A percentile compares a stretch with the other conserved stretches of the same genome.
Evolutionary conservation across 1,140 invertebrate species (phyloP).

Genomic region (Hestina assimilis): DNA sequence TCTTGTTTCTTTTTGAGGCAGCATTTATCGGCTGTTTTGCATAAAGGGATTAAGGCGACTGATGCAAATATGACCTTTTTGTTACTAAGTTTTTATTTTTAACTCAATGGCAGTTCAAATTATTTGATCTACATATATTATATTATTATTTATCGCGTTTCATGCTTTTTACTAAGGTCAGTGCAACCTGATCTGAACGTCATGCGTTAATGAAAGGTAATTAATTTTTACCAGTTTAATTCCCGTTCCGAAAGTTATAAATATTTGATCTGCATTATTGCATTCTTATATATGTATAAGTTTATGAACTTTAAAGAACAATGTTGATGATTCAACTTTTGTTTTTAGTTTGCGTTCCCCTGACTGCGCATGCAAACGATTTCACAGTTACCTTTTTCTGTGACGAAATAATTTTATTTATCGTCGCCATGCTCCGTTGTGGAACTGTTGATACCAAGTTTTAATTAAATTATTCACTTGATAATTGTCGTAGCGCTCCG

Average conservation of each 20-base stretch:
- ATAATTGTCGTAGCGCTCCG: constrained; percentile 45
- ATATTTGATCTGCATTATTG: too few relatives aligned
- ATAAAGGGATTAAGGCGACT: too few relatives aligned
- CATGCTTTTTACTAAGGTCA: too few relatives aligned
- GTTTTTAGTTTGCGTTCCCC: neutral
- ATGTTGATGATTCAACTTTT: neutral
- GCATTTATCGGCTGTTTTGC: too few relatives aligned
- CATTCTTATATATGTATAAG: neutral
- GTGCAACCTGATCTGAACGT: too few relatives aligned
- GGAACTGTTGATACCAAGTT: constrained; percentile 50
- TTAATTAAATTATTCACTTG: constrained; percentile 69
- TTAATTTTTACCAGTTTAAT: too few relatives aligned
- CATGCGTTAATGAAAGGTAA: too few relatives aligned
- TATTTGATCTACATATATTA: too few relatives aligned
- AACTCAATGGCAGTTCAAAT: too few relatives aligned
- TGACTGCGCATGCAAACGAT: constrained; percentile 10
- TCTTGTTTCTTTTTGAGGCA: constrained; percentile 11
- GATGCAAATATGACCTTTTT: too few relatives aligned
- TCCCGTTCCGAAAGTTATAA: too few relatives aligned
- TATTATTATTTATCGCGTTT: too few relatives aligned
- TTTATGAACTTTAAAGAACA: neutral
- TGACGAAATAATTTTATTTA: constrained; percentile 65
- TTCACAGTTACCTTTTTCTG: constrained; percentile 26
- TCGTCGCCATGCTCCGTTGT: constrained; percentile 43
- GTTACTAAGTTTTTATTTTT: neutral